A percentile compares a stretch with the other conserved stretches of the same genome.
Evolutionary conservation across 1,140 invertebrate genomes (phyloP).

Genomic region (Drosophila serrata): DNA sequence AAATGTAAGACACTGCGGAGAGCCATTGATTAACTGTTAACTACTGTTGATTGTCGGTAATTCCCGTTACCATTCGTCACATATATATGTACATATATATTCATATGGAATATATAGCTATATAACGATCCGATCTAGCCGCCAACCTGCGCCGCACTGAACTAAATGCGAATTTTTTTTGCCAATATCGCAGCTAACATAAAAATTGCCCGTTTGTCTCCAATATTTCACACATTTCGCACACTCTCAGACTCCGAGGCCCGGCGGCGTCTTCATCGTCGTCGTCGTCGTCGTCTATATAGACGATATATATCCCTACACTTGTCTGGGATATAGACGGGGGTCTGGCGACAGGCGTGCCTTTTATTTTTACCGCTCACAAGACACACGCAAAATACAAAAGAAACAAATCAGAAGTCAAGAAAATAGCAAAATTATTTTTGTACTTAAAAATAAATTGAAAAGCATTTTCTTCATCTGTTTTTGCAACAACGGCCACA

Average conservation of each 20-base stretch:
- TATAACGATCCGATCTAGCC: conserved; percentile 73
- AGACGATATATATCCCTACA: conserved; percentile 47
- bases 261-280: neutral
- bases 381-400: conserved; percentile 19
- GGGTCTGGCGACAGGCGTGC: conserved; percentile 47
- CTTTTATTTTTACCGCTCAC: conserved; percentile 57
- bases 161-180: conserved; percentile 62
- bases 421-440: conserved; percentile 70
- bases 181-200: conserved; percentile 65
- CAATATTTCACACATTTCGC: conserved; percentile 78
- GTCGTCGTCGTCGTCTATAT: conserved; percentile 33
- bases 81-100: neutral
- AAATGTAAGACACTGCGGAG: conserved; percentile 13
- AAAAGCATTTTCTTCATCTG: conserved; percentile 81
- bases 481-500: conserved; percentile 75
- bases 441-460: conserved; percentile 84
- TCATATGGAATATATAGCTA: conserved; percentile 17
- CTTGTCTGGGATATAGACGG: conserved; percentile 37
- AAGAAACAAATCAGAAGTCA: conserved; percentile 21
- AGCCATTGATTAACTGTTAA: conserved; percentile 6
- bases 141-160: conserved; percentile 81
- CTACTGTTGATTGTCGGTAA: conserved; percentile 17
- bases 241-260: conserved; percentile 26
- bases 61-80: conserved; percentile 28
- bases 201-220: conserved; percentile 82